These are phyloP conservation scores for Mungos mungo DNA, from an alignment of 2,113 vertebrate species.

Conservation along the genomic window DNA sequence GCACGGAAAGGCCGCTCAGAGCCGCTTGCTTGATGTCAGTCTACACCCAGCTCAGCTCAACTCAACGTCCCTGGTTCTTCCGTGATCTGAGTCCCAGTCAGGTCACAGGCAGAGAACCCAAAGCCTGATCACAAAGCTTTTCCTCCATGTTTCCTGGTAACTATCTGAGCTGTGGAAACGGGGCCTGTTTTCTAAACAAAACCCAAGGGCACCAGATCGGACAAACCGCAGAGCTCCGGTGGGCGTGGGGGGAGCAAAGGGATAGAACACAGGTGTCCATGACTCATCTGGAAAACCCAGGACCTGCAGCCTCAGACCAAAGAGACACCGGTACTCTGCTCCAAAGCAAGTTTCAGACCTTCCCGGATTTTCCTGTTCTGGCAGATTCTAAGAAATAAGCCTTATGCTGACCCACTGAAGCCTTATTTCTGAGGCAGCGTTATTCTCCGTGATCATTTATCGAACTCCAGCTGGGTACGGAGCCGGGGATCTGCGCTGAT, in stretches of 20 bases:
- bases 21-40: not conserved
- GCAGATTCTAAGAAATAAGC: not conserved
- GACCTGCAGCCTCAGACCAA: not conserved
- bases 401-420: not conserved
- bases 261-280: not conserved
- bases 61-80: not conserved
- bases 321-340: not conserved
- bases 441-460: not conserved
- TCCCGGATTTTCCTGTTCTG: not conserved
- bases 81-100: not conserved
- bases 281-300: not conserved
- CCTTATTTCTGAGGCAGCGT: not conserved
- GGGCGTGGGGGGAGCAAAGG: not conserved
- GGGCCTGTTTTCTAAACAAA: not conserved
- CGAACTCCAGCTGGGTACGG: not conserved
- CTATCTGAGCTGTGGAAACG: not conserved
- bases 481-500: not conserved
- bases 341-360: not conserved
- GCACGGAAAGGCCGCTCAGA: not conserved
- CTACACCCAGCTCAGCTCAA: conserved; percentile 32
- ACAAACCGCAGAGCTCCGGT: not conserved
- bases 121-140: not conserved
- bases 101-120: not conserved
- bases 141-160: not conserved
- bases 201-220: not conserved